These are phyloP conservation scores for Erpornis zantholeuca DNA, from an alignment of 2,113 vertebrate genomes.

Conservation along the genomic window DNA sequence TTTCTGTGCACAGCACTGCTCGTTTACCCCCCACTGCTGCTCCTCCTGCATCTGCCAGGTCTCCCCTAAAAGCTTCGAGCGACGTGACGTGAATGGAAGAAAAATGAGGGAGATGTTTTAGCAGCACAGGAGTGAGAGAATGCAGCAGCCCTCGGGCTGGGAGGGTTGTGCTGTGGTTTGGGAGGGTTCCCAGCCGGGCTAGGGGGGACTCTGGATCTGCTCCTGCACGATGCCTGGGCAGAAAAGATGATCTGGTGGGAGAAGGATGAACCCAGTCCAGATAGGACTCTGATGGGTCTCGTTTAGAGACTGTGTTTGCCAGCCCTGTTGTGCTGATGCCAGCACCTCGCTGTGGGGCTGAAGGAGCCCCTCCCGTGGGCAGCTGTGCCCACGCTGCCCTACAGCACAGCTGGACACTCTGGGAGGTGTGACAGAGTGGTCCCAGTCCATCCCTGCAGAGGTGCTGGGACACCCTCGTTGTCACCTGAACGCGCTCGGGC, in stretches of 20 bases:
- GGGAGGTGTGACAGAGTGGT: too few relatives aligned
- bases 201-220: background rate
- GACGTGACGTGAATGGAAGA: background rate
- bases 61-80: background rate
- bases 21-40: background rate
- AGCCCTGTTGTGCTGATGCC: fast-evolving
- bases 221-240: background rate
- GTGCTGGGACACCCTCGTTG: background rate
- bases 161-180: background rate
- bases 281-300: fast-evolving
- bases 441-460: background rate
- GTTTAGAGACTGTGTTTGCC: background rate
- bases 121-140: background rate
- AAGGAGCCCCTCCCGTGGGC: fast-evolving
- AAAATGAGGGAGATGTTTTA: background rate
- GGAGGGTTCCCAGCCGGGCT: background rate
- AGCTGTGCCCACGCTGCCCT: background rate
- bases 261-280: background rate
- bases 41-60: background rate
- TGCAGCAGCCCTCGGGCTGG: fast-evolving
- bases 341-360: background rate
- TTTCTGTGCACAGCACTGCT: background rate
- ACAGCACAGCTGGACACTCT: background rate
- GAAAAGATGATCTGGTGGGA: background rate
- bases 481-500: fast-evolving